A percentile compares a stretch with the other conserved stretches of the same genome.
Evolutionary conservation across 2,113 vertebrate genomes (phyloP).

Genomic region (Phrynosoma blainvillii): DNA sequence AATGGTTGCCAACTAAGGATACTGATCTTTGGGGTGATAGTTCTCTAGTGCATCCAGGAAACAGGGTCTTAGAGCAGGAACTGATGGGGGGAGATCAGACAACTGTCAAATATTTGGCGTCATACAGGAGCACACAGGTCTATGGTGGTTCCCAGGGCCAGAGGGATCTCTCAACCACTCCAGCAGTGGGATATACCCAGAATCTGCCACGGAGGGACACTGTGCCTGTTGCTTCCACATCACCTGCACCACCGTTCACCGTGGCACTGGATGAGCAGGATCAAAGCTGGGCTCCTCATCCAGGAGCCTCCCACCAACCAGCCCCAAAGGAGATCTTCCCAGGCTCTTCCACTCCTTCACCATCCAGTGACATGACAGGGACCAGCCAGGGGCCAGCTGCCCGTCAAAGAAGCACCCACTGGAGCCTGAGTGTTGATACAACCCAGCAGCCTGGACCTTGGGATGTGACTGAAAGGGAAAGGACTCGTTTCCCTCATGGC

Average conservation of each 20-base stretch:
- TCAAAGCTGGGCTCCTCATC: neutral
- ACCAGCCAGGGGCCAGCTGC: neutral
- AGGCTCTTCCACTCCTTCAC: neutral
- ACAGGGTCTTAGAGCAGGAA: neutral
- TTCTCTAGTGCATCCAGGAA: neutral
- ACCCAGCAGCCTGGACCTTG: fast-evolving
- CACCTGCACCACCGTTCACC: neutral
- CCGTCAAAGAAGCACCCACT: neutral
- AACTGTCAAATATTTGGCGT: neutral
- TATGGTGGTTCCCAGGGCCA: conserved; percentile 3
- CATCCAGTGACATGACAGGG: neutral
- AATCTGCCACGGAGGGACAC: neutral
- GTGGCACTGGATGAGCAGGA: neutral
- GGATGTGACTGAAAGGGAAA: fast-evolving
- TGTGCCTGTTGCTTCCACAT: neutral
- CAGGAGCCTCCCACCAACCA: conserved; percentile 5
- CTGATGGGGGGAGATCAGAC: neutral
- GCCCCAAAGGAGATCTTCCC: neutral
- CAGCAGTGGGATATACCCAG: conserved; percentile 1
- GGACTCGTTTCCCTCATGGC: neutral
- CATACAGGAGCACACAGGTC: conserved; percentile 13
- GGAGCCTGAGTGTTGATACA: fast-evolving
- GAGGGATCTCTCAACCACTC: neutral
- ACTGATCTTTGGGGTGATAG: neutral
- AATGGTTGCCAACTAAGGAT: neutral